Evolutionary conservation across 2,113 vertebrate species (phyloP), one percentile per base, ranked within the genome.

Genomic region (Tor tambroides): DNA sequence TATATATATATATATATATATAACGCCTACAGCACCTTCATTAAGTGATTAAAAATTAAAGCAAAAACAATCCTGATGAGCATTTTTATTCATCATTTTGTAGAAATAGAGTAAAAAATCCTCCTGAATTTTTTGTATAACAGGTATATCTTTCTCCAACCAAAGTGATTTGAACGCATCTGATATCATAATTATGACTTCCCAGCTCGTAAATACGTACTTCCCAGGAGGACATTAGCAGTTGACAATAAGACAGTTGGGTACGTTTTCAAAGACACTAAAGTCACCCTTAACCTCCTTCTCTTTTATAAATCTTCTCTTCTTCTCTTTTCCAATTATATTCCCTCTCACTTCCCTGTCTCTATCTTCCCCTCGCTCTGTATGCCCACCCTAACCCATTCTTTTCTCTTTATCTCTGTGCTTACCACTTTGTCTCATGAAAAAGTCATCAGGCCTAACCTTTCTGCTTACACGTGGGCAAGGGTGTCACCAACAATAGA

Each of bases 381-480:
- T 75, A 69, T 51, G 12, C 54, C 38, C n/a, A 32, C 65, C 43
- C 19, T 46, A 54, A 23, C 51, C 76, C 30, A 59, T 51, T 56
- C 15, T 54, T 54, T 30, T 35, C 77, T 59, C 46, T 59, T 80
- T n/a, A 74, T 80, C 87, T 90, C 90, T 87, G 28, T 32, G 78
- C 19, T 2, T 75, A n/a, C 11, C 30, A 59, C 28, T 21, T 72
- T 30, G 28, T 59, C 30, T 41, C 54, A 30, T 32, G 38, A 83
- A 76, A 82, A 87, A 86, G 46, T 92, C 90, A 91, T 92, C 90
- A 59, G 41, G 85, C 89, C 72, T 86, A 91, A 91, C 92, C 85
- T 91, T 90, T 91, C 92, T 86, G 83, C 88, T 87, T 82, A 90
- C 87, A 91, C 86, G 78, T 87, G 89, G 89, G 85, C 89, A 91